phyloP scores from a whole-genome alignment of 2,888 invertebrate species.

The Fragum fragum region DNA sequence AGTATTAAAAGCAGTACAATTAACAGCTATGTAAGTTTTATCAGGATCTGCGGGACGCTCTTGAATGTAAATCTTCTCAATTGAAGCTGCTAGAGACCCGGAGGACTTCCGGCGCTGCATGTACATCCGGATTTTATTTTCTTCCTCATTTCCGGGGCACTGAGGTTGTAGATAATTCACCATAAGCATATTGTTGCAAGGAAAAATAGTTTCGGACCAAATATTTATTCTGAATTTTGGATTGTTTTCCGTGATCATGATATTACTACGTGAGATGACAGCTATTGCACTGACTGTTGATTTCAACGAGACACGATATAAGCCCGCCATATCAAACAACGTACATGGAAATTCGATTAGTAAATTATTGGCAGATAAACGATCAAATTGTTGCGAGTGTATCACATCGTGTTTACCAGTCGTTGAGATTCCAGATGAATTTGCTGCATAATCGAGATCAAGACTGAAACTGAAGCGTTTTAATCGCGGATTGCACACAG shows the following conservation, averaged over 20 bases:
- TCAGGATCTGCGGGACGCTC: constrained; percentile 74
- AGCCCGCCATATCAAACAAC: constrained; percentile 79
- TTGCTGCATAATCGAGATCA: constrained; percentile 67
- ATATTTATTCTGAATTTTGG: constrained; percentile 73
- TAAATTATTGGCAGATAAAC: constrained; percentile 47
- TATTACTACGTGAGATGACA: constrained; percentile 73
- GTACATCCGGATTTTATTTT: constrained; percentile 81
- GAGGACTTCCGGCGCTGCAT: constrained; percentile 67
- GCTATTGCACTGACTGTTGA: constrained; percentile 72
- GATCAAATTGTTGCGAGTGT: constrained; percentile 51
- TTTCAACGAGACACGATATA: constrained; percentile 76
- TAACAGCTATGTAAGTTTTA: constrained; percentile 66
- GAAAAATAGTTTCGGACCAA: constrained; percentile 73
- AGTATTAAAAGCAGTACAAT: constrained; percentile 77
- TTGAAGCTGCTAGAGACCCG: constrained; percentile 79
- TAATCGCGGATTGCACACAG: constrained; percentile 74
- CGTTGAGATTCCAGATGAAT: constrained; percentile 46
- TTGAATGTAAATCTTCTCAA: constrained; percentile 72
- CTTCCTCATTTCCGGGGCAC: constrained; percentile 74
- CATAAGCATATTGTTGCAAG: constrained; percentile 72
- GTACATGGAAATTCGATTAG: constrained; percentile 72
- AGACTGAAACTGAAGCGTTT: constrained; percentile 72
- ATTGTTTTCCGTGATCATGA: constrained; percentile 78
- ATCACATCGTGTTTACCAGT: constrained; percentile 47
- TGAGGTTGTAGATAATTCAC: constrained; percentile 77